These are phyloP conservation scores for Sphenopsis melanotis DNA, from an alignment of 2,797 vertebrate species.

Conservation along the genomic window DNA sequence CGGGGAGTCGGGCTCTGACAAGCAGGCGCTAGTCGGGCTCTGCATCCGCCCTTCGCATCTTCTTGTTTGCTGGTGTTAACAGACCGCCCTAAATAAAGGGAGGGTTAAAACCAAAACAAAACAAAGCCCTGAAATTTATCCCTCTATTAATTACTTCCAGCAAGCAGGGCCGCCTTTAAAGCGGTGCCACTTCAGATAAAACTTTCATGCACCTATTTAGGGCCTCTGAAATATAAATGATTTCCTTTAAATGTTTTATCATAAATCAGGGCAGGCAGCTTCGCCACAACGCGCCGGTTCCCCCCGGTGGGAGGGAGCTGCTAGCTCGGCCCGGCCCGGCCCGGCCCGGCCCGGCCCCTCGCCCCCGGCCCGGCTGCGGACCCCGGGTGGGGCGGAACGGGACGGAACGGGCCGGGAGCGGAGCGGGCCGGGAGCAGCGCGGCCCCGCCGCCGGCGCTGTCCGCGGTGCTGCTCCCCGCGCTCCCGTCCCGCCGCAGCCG, in stretches of 20 bases:
- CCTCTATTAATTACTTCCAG: conserved; percentile 81
- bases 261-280: conserved; percentile 79
- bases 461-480: neutral
- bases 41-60: neutral
- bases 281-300: conserved; percentile 45
- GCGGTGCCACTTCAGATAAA: conserved; percentile 80
- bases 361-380: neutral
- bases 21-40: neutral
- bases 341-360: neutral
- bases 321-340: neutral
- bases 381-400: neutral
- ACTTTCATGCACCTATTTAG: conserved; percentile 86
- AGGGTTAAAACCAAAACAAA: conserved; percentile 9
- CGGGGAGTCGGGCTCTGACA: fast-evolving
- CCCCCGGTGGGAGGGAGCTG: conserved; percentile 27
- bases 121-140: conserved; percentile 71
- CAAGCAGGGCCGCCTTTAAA: conserved; percentile 73
- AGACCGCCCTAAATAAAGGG: neutral
- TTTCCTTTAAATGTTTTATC: conserved; percentile 86
- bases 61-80: neutral
- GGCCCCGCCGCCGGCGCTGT: neutral
- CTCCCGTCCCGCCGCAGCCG: neutral
- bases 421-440: neutral
- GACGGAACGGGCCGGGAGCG: no score
- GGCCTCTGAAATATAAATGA: conserved; percentile 87